Percentiles rank a stretch among this genome's conserved stretches.
Conservation (phyloP, 1,140 invertebrate species). For the Ditylenchus dipsaci region DNA sequence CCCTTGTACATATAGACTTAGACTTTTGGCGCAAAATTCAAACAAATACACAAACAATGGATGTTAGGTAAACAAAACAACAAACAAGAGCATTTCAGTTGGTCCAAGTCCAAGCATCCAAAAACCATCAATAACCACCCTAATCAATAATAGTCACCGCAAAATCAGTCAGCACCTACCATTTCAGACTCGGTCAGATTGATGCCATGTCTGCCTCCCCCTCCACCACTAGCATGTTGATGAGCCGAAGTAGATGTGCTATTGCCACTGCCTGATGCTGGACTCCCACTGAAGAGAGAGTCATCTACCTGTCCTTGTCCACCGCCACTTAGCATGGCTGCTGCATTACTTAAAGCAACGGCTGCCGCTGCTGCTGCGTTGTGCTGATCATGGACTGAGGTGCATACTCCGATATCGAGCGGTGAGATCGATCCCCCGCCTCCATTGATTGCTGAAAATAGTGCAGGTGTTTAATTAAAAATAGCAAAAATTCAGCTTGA, state of each 20-base stretch:
- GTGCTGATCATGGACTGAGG: not conserved
- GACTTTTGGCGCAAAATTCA: constrained; percentile 9
- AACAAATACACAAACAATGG: constrained; percentile 10
- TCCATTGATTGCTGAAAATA: not conserved
- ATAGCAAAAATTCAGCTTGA: no score
- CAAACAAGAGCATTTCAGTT: not conserved
- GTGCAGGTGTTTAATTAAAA: not conserved
- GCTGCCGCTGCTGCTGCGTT: not conserved
- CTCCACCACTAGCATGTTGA: not conserved
- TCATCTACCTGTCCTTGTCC: not conserved
- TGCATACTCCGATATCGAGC: not conserved
- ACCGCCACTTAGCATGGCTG: not conserved
- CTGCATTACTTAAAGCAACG: not conserved
- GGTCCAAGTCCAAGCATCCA: not conserved
- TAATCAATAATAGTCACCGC: not conserved
- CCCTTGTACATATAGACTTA: constrained; percentile 1
- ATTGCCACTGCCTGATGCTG: not conserved
- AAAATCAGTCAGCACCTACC: no score
- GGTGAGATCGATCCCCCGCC: not conserved
- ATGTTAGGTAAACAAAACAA: not conserved
- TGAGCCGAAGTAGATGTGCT: not conserved
- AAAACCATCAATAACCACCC: not conserved
- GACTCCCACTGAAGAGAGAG: not conserved
- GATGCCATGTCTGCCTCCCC: not conserved
- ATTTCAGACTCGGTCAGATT: constrained; percentile 22